A percentile compares a stretch with the other conserved stretches of the same genome.
phyloP scores from a whole-genome alignment of 2,888 invertebrate genomes.

The Leistus spinibarbis region DNA sequence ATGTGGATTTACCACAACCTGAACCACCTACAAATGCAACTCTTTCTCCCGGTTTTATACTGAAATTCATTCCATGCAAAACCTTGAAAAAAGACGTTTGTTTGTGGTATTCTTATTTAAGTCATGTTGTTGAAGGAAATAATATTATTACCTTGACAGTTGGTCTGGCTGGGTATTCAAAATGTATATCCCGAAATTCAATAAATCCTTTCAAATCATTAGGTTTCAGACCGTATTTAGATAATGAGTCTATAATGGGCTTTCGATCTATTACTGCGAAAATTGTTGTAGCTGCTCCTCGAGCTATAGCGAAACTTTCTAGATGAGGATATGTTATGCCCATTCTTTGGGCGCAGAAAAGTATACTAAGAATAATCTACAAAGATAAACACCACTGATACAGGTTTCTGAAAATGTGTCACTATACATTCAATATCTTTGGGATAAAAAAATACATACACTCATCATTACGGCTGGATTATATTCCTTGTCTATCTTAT shows the following conservation, averaged over 20 bases:
- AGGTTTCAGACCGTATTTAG: constrained; percentile 65
- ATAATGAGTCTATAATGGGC: constrained; percentile 74
- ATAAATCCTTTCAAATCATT: constrained; percentile 66
- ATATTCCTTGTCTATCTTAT: constrained; percentile 63
- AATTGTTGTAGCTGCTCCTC: constrained; percentile 74
- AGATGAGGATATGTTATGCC: constrained; percentile 78
- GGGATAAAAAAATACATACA: too few relatives aligned
- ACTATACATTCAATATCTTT: too few relatives aligned
- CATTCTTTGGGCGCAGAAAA: constrained; percentile 79
- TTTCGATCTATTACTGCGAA: constrained; percentile 74
- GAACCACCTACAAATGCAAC: constrained; percentile 76
- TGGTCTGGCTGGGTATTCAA: constrained; percentile 77
- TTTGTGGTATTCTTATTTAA: not conserved
- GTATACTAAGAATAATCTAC: constrained; percentile 78
- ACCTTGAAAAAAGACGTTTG: constrained; percentile 57
- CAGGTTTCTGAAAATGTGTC: too few relatives aligned
- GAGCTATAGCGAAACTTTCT: constrained; percentile 73
- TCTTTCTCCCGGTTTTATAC: constrained; percentile 68
- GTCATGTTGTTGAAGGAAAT: too few relatives aligned
- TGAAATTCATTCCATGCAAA: constrained; percentile 69
- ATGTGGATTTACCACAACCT: constrained; percentile 85
- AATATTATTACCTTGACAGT: constrained; percentile 76
- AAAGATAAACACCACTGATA: too few relatives aligned
- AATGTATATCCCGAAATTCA: constrained; percentile 70
- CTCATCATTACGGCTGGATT: constrained; percentile 74